phyloP scores from a whole-genome alignment of 2,888 invertebrate genomes.

The Ormyrus pomaceus region DNA sequence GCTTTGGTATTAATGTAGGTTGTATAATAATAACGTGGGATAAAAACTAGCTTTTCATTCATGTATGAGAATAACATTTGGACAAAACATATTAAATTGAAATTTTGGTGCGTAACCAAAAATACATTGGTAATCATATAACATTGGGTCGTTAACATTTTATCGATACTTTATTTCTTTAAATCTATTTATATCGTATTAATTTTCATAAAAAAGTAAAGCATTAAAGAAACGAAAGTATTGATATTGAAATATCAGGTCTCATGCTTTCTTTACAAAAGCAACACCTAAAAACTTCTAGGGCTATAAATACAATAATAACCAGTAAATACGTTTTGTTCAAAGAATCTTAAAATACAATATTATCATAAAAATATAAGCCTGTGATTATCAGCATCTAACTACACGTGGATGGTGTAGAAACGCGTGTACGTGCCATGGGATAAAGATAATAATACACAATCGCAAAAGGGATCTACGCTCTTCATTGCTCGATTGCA shows the following conservation, averaged over 20 bases:
- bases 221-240: no score
- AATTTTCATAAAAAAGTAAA: conserved; percentile 3
- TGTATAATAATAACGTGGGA: no score
- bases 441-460: not conserved
- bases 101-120: conserved; percentile 1
- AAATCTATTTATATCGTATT: not conserved
- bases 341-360: not conserved
- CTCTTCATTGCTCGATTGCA: not conserved
- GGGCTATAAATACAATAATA: not conserved
- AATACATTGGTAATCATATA: not conserved
- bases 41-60: not conserved
- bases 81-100: not conserved
- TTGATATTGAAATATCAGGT: not conserved
- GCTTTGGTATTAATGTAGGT: no score
- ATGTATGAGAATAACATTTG: not conserved
- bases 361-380: conserved; percentile 21
- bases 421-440: conserved; percentile 16
- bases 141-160: not conserved
- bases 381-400: conserved; percentile 31
- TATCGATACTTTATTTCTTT: not conserved
- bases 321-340: not conserved
- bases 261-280: not conserved
- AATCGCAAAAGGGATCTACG: not conserved
- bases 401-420: conserved; percentile 3
- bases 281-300: not conserved